Evolutionary conservation across 2,888 invertebrate genomes (phyloP).

Genomic region (Melangyna quadrimaculata): DNA sequence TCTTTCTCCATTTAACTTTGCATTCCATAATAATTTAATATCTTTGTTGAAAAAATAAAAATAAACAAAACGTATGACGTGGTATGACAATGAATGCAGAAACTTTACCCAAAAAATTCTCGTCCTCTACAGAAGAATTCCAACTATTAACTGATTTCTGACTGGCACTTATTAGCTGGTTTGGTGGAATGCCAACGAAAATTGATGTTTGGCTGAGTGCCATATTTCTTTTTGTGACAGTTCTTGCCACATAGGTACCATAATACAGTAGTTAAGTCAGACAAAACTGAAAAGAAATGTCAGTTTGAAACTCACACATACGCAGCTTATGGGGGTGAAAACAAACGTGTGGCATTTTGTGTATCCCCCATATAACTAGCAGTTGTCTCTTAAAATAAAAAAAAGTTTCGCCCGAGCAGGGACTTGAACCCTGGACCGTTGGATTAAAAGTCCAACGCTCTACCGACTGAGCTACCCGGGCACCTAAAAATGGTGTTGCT

Average conservation of each 20-base stretch:
- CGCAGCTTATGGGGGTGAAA: no score
- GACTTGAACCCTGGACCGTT: constrained; percentile 72
- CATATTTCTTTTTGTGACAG: not conserved
- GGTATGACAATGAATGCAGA: not conserved
- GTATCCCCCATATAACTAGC: not conserved
- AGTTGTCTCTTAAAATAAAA: not conserved
- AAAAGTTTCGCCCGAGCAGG: constrained; percentile 66
- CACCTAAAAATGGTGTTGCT: accelerated
- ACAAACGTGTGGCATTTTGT: not conserved
- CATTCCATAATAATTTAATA: not conserved
- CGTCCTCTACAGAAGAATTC: not conserved
- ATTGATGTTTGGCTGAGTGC: not conserved
- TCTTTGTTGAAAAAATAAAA: not conserved
- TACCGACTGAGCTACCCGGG: constrained; percentile 72
- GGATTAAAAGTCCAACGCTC: constrained; percentile 72
- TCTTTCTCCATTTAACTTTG: not conserved
- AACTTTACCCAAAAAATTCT: no score
- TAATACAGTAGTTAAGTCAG: not conserved
- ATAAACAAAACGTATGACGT: not conserved
- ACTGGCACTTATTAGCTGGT: not conserved
- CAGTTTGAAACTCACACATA: not conserved
- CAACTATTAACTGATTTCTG: not conserved
- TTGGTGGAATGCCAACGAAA: not conserved
- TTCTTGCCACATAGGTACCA: not conserved
- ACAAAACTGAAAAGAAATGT: not conserved